Percentiles rank a stretch among this genome's conserved stretches.
Conservation (phyloP, 2,888 invertebrate genomes). For the Xylota sylvarum region DNA sequence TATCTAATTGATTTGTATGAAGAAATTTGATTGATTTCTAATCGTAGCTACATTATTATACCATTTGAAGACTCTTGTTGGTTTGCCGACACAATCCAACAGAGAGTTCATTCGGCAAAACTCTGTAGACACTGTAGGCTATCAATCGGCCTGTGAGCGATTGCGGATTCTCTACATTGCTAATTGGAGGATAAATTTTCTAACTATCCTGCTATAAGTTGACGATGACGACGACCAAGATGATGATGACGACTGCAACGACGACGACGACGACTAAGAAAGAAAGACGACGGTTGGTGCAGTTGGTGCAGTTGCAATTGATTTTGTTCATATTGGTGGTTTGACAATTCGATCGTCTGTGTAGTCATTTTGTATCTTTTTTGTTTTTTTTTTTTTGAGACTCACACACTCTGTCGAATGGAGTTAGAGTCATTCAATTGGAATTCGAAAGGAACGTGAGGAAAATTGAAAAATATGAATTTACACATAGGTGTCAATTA, state of each 20-base stretch:
- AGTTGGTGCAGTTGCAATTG: slow-evolving; percentile 18
- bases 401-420: background rate
- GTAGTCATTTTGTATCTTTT: slow-evolving; percentile 5
- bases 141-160: slow-evolving; percentile 57
- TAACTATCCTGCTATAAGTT: slow-evolving; percentile 32
- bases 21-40: slow-evolving; percentile 77
- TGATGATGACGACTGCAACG: slow-evolving; percentile 33
- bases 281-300: slow-evolving; percentile 1
- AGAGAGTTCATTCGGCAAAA: slow-evolving; percentile 17
- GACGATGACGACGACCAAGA: background rate
- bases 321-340: slow-evolving; percentile 13
- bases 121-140: slow-evolving; percentile 2
- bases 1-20: slow-evolving; percentile 77
- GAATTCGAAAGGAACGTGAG: slow-evolving; percentile 64
- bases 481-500: slow-evolving; percentile 76
- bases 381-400: slow-evolving; percentile 5
- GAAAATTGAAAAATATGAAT: slow-evolving; percentile 72
- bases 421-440: slow-evolving; percentile 37
- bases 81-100: slow-evolving; percentile 52
- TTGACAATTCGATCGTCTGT: slow-evolving; percentile 49
- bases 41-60: slow-evolving; percentile 67
- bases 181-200: slow-evolving; percentile 76
- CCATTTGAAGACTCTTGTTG: slow-evolving; percentile 58
- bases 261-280: background rate
- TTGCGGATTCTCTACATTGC: slow-evolving; percentile 64